A percentile compares a stretch with the other conserved stretches of the same genome.
phyloP scores from a whole-genome alignment of 2,888 invertebrate genomes.

The Lasioglossum leucozonium region DNA sequence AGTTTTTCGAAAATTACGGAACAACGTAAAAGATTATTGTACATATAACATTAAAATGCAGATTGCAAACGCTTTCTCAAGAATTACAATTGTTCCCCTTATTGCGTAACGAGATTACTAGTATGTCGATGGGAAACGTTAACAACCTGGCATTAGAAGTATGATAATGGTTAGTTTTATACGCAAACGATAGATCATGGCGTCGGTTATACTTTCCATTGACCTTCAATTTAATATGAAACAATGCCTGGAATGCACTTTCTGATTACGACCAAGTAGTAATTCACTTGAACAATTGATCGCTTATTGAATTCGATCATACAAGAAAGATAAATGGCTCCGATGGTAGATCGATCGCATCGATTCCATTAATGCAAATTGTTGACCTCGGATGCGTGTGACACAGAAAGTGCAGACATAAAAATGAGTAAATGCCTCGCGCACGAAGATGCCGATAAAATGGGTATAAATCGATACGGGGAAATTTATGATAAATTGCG shows the following conservation, averaged over 20 bases:
- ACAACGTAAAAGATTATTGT: neutral
- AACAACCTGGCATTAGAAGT: neutral
- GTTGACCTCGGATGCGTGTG: neutral
- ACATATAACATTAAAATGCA: neutral
- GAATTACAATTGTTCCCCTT: neutral
- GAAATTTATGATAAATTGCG: neutral
- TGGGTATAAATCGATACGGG: neutral
- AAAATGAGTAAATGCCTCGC: neutral
- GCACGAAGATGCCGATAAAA: too few species aligned
- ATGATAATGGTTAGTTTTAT: neutral
- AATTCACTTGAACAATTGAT: slow-evolving; percentile 29
- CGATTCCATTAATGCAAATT: slow-evolving; percentile 14
- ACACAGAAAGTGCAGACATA: neutral
- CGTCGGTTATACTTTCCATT: neutral
- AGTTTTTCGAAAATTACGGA: neutral
- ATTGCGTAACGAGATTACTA: neutral
- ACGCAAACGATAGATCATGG: neutral
- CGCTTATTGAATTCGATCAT: slow-evolving; percentile 34
- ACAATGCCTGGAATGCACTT: slow-evolving; percentile 36
- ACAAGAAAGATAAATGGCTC: slow-evolving; percentile 24
- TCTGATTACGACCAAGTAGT: slow-evolving; percentile 29
- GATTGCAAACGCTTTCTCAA: neutral
- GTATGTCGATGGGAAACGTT: neutral
- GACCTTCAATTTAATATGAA: slow-evolving; percentile 34
- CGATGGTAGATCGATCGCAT: slow-evolving; percentile 21